Percentiles rank a stretch among this genome's conserved stretches.
phyloP scores from a whole-genome alignment of 2,797 vertebrate genomes.

The Sorex maritimensis region DNA sequence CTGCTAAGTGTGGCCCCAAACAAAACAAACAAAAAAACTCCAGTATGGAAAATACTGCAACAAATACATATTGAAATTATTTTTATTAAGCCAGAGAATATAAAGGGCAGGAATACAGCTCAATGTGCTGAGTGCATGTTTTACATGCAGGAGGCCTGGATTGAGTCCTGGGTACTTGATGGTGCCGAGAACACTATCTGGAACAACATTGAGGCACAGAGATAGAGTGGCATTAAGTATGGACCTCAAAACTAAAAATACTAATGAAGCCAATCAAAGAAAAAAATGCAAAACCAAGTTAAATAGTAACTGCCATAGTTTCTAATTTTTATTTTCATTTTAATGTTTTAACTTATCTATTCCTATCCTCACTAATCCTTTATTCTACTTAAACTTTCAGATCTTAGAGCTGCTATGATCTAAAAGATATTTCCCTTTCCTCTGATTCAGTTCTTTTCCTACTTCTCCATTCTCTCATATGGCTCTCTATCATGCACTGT shows the following conservation, averaged over 20 bases:
- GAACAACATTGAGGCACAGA: too few species aligned
- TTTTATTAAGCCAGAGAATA: background rate
- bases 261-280: slow-evolving; percentile 15
- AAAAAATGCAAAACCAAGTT: slow-evolving; percentile 26
- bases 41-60: background rate
- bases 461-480: background rate
- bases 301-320: slow-evolving; percentile 26
- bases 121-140: too few species aligned
- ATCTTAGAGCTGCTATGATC: background rate
- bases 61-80: background rate
- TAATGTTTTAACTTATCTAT: background rate
- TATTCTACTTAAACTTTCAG: slow-evolving; percentile 7
- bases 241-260: background rate
- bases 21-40: too few species aligned
- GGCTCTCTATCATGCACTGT: background rate
- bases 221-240: background rate
- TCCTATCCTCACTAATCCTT: background rate
- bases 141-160: too few species aligned
- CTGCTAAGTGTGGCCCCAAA: too few species aligned
- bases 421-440: background rate
- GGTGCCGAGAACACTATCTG: too few species aligned
- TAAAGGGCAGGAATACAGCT: too few species aligned
- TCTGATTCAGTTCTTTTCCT: background rate
- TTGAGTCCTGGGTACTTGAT: too few species aligned
- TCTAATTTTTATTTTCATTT: slow-evolving; percentile 14